A percentile compares a stretch with the other conserved stretches of the same genome.
phyloP scores from a whole-genome alignment of 2,888 invertebrate species.

The Drosophila trichaetosa region DNA sequence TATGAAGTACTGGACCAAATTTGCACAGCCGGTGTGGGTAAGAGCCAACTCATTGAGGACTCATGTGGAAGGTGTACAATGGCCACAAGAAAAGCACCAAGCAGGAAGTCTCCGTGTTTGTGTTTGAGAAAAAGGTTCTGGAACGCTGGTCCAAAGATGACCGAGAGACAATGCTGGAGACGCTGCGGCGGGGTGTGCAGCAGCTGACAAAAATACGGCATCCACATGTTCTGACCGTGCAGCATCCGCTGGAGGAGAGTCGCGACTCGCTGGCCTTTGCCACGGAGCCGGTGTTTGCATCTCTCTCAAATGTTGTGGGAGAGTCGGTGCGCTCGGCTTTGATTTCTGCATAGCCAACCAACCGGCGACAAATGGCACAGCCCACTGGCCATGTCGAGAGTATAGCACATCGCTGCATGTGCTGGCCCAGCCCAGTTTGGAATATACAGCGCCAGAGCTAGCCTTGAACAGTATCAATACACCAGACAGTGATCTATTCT shows the following conservation, averaged over 20 bases:
- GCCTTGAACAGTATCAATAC: constrained; percentile 90
- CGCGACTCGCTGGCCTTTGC: constrained; percentile 97
- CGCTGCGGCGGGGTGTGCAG: constrained; percentile 92
- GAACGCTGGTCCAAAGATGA: constrained; percentile 95
- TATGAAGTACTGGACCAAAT: constrained; percentile 94
- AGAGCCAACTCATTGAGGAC: constrained; percentile 85
- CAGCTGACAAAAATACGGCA: constrained; percentile 95
- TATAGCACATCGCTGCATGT: constrained; percentile 86
- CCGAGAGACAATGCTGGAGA: constrained; percentile 93
- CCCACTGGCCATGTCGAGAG: constrained; percentile 91
- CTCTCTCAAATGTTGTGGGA: constrained; percentile 95
- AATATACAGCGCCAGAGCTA: constrained; percentile 96
- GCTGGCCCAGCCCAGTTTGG: constrained; percentile 91
- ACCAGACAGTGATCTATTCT: constrained; percentile 95
- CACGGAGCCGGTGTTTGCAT: constrained; percentile 96
- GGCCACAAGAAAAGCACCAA: constrained; percentile 97
- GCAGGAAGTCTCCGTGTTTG: constrained; percentile 97
- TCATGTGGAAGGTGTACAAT: constrained; percentile 97
- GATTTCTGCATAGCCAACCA: constrained; percentile 94
- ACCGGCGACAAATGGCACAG: constrained; percentile 88
- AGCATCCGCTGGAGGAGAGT: constrained; percentile 98
- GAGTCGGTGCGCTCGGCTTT: constrained; percentile 88
- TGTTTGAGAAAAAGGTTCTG: constrained; percentile 96
- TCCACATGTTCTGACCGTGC: constrained; percentile 96
- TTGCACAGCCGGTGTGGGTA: constrained; percentile 88